Evolutionary conservation across 2,888 invertebrate species (phyloP).

Genomic region (Sussaba pulchella): DNA sequence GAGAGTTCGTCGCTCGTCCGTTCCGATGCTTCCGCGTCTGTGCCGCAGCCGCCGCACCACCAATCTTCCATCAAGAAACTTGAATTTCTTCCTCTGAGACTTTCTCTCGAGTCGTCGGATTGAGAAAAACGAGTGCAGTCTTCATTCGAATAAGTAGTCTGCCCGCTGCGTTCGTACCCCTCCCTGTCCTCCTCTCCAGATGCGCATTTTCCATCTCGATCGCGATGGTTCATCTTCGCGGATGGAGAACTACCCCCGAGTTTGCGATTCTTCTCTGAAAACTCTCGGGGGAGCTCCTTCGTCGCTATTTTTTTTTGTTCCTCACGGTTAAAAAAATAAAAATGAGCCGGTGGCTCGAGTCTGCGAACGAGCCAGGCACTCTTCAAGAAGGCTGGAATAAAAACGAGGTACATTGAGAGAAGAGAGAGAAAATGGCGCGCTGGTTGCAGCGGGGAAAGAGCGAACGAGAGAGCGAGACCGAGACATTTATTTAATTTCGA

Average conservation of each 20-base stretch:
- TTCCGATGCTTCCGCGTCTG: slow-evolving; percentile 1
- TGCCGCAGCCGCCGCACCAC: neutral
- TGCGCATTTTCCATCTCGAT: slow-evolving; percentile 64
- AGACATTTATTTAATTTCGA: slow-evolving; percentile 80
- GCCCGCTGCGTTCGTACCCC: slow-evolving; percentile 84
- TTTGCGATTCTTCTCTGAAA: slow-evolving; percentile 61
- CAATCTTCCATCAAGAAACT: slow-evolving; percentile 69
- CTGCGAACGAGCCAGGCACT: slow-evolving; percentile 40
- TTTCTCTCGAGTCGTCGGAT: slow-evolving; percentile 48
- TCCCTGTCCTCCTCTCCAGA: slow-evolving; percentile 85
- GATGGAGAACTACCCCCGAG: slow-evolving; percentile 56
- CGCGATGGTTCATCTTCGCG: slow-evolving; percentile 1
- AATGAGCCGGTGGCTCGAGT: slow-evolving; percentile 42
- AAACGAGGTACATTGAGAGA: slow-evolving; percentile 49
- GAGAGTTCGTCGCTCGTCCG: slow-evolving; percentile 9
- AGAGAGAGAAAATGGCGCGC: slow-evolving; percentile 34
- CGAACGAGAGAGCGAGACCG: slow-evolving; percentile 64
- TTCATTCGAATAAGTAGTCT: slow-evolving; percentile 78
- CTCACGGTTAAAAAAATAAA: slow-evolving; percentile 29
- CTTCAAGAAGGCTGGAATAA: slow-evolving; percentile 48
- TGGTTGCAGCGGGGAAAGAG: too few relatives aligned
- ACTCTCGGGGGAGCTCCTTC: slow-evolving; percentile 50
- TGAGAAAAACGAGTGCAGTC: slow-evolving; percentile 64
- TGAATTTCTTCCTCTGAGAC: slow-evolving; percentile 73
- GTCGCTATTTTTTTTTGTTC: slow-evolving; percentile 30